phyloP scores from a whole-genome alignment of 2,797 vertebrate genomes.

The Helostoma temminkii region DNA sequence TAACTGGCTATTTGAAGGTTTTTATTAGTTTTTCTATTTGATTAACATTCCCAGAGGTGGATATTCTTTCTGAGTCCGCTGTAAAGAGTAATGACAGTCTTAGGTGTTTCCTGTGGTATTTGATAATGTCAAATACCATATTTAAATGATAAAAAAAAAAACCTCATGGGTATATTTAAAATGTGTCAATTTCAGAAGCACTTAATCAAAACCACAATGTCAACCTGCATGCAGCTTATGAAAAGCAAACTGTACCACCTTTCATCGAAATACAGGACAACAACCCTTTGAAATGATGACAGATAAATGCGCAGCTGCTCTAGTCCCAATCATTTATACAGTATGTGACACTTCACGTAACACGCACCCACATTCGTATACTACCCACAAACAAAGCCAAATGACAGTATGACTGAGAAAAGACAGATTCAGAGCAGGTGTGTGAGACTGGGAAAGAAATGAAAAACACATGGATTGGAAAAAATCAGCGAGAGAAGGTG shows the following conservation, averaged over 20 bases:
- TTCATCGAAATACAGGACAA: neutral
- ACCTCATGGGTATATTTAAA: conserved; percentile 22
- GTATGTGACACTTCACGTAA: neutral
- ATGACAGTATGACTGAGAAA: conserved; percentile 4
- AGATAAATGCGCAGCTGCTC: conserved; percentile 18
- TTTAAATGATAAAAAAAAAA: conserved; percentile 37
- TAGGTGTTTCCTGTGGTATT: conserved; percentile 32
- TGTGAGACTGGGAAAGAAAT: conserved; percentile 9
- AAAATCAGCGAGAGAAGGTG: neutral
- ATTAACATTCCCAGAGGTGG: conserved; percentile 50
- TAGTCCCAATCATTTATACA: conserved; percentile 20
- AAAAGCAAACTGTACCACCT: neutral
- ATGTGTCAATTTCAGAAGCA: conserved; percentile 22
- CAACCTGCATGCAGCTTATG: neutral
- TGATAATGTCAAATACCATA: conserved; percentile 42
- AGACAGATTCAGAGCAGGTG: conserved; percentile 5
- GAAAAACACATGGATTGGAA: conserved; percentile 4
- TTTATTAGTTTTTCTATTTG: conserved; percentile 51
- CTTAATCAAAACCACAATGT: conserved; percentile 11
- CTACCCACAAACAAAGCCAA: neutral
- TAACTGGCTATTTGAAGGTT: conserved; percentile 37
- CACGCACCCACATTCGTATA: neutral
- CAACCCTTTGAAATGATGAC: conserved; percentile 22
- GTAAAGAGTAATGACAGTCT: conserved; percentile 38
- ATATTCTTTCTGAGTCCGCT: conserved; percentile 33